Base-by-base conservation (phyloP, 2,797 vertebrate species). In the Danio jaintianensis region DNA sequence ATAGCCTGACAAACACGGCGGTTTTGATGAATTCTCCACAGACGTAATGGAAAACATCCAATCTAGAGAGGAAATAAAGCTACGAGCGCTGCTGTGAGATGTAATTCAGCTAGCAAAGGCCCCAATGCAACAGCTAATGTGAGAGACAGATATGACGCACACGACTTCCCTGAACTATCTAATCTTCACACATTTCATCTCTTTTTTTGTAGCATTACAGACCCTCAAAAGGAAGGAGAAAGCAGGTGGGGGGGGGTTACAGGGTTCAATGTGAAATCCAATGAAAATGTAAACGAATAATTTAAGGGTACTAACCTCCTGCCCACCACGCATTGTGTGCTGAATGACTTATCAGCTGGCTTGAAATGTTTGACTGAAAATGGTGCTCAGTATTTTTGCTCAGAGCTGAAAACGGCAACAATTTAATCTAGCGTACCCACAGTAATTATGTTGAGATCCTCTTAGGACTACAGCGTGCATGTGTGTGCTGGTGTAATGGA, bases 401-500 rank as follows among this genome's bases (percentile, higher is more conserved):
- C 63, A 76, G 67, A 47, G 58, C 76, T 83, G 85, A 81, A 86
- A 66, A 58, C 22, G 36, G 58, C 71, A 71, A 71, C 79, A 77
- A 80, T 79, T 81, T 83, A 86, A 83, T 83, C 81, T 79, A 53
- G 76, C 40, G 22, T 74, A 85, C 78, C 78, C 81, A 86, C 77
- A 72, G 81, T 83, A 86, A 86, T 86, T 86, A 83, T n/a, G 59
- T 59, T 48, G 73, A 84, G 79, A 83, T 84, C 61, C 83, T 81
- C 85, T 83, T 66, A 38, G 70, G 84, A 76, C 68, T 63, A 53
- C 40, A 62, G 18, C 9, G 45, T 55, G 22, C n/a, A 64, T 38
- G 59, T 75, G 52, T 29, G 83, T 42, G 67, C 50, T 72, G 50
- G 48, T 52, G 50, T 83, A 81, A 75, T 83, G 66, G 79, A 85